Evolutionary conservation across 2,797 vertebrate species (phyloP).

Genomic region (Hemitrygon akajei): DNA sequence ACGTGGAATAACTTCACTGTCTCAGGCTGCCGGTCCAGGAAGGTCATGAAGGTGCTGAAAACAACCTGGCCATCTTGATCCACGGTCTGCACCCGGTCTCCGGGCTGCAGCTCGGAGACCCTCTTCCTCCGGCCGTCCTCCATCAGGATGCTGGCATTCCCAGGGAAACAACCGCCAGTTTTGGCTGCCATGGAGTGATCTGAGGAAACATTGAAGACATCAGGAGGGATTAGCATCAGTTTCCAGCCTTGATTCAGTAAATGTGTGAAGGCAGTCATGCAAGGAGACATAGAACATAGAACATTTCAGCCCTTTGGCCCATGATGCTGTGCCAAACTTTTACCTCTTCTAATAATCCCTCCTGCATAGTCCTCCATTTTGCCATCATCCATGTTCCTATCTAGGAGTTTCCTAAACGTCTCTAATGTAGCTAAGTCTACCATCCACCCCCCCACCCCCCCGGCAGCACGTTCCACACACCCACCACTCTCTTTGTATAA

Average conservation of each 20-base stretch:
- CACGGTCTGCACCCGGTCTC: slow-evolving; percentile 78
- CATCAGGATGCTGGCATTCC: slow-evolving; percentile 65
- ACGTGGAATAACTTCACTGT: slow-evolving; percentile 65
- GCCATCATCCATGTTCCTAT: too few relatives aligned
- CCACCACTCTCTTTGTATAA: too few relatives aligned
- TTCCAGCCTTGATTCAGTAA: neutral
- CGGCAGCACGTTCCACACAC: too few relatives aligned
- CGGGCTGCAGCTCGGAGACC: slow-evolving; percentile 69
- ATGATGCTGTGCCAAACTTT: too few relatives aligned
- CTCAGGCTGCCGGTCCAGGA: slow-evolving; percentile 72
- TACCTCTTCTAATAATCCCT: too few relatives aligned
- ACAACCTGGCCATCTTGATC: slow-evolving; percentile 61
- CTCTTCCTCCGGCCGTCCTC: slow-evolving; percentile 65
- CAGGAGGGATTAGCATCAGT: neutral
- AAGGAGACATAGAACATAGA: too few relatives aligned
- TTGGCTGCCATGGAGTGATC: slow-evolving; percentile 96
- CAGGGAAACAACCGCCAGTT: slow-evolving; percentile 90
- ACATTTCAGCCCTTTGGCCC: too few relatives aligned
- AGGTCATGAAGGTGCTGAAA: slow-evolving; percentile 83
- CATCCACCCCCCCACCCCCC: too few relatives aligned
- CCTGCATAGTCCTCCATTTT: too few relatives aligned
- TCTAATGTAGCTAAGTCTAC: too few relatives aligned
- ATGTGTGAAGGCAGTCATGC: too few relatives aligned
- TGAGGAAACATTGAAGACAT: slow-evolving; percentile 50
- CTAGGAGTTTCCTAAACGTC: too few relatives aligned